Conservation (phyloP, 1,140 invertebrate species). For the Lepidotrigona ventralis region DNA sequence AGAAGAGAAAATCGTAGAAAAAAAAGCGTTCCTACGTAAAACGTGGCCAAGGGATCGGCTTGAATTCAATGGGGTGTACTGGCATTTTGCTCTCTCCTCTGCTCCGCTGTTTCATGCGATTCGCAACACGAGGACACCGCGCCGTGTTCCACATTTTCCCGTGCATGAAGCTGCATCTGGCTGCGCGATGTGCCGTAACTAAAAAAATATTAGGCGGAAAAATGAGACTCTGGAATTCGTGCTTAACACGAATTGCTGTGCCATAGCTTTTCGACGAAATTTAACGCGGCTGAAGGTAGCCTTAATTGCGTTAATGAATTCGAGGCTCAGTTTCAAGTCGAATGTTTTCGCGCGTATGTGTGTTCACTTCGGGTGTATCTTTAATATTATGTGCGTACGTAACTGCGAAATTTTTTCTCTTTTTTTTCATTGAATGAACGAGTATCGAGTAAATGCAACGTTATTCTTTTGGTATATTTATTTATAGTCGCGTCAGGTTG, state of each 20-base stretch:
- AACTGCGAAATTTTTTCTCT: too few relatives aligned
- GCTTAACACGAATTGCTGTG: background rate
- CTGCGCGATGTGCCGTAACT: background rate
- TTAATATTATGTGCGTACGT: too few relatives aligned
- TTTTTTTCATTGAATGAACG: too few relatives aligned
- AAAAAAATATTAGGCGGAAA: background rate
- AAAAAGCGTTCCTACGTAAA: slow-evolving; percentile 5
- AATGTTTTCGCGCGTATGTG: too few relatives aligned
- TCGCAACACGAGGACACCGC: slow-evolving; percentile 2
- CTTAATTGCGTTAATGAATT: too few relatives aligned
- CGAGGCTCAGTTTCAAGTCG: too few relatives aligned
- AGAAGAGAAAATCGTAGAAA: background rate
- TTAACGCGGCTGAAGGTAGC: too few relatives aligned
- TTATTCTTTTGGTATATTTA: too few relatives aligned
- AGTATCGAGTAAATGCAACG: too few relatives aligned
- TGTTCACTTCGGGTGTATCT: too few relatives aligned
- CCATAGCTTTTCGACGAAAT: too few relatives aligned
- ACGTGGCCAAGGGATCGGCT: slow-evolving; percentile 18
- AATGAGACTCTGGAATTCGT: background rate
- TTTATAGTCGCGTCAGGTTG: too few relatives aligned
- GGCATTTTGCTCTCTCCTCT: background rate
- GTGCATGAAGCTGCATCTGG: background rate
- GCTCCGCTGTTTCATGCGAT: background rate
- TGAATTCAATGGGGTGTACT: slow-evolving; percentile 32
- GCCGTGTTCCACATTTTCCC: slow-evolving; percentile 14